phyloP scores from a whole-genome alignment of 1,140 invertebrate species.

The Mizuhopecten yessoensis region DNA sequence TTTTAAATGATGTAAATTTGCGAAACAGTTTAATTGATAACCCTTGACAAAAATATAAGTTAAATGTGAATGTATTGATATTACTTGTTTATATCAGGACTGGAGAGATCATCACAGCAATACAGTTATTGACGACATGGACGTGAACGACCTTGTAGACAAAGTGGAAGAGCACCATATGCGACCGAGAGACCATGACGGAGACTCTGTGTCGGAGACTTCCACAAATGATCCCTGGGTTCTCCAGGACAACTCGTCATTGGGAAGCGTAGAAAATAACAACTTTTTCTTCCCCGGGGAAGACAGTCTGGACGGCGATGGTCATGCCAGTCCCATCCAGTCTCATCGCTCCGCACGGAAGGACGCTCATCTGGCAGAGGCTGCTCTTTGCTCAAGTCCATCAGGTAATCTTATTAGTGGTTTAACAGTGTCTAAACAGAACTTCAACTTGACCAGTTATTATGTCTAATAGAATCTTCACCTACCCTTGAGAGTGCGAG shows the following conservation, averaged over 20 bases:
- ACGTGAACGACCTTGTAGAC: background rate
- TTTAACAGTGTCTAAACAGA: too few species aligned
- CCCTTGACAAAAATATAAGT: too few species aligned
- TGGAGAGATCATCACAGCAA: background rate
- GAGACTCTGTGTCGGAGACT: slow-evolving; percentile 13
- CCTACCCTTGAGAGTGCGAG: too few species aligned
- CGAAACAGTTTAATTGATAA: too few species aligned
- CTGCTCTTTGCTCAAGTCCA: slow-evolving; percentile 44
- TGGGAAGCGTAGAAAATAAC: background rate
- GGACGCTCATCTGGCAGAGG: slow-evolving; percentile 55
- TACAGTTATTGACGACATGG: background rate
- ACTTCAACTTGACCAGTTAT: too few species aligned
- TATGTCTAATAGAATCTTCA: too few species aligned
- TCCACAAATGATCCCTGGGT: slow-evolving; percentile 60
- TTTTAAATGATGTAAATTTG: too few species aligned
- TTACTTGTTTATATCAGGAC: background rate
- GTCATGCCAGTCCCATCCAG: background rate
- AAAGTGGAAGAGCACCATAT: background rate
- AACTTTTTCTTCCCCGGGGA: slow-evolving; percentile 53
- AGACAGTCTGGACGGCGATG: slow-evolving; percentile 55
- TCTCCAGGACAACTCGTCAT: slow-evolving; percentile 50
- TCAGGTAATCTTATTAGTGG: background rate
- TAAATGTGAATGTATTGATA: too few species aligned
- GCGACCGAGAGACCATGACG: background rate
- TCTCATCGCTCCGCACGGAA: slow-evolving; percentile 53